phyloP scores from a whole-genome alignment of 2,888 invertebrate species.

The Mesorhabditis belari region DNA sequence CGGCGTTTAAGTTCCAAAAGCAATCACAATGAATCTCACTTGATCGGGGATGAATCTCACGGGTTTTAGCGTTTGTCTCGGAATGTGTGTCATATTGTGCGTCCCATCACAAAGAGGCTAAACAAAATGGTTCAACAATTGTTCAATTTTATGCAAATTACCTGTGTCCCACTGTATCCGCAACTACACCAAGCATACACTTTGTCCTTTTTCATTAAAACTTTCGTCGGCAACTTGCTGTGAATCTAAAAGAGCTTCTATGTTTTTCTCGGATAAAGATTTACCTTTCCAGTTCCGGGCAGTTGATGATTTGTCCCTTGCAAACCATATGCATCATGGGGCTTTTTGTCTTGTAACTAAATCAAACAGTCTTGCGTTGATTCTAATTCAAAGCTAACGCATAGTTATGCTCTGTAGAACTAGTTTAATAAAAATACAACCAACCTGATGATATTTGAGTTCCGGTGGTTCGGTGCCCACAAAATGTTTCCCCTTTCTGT shows the following conservation, averaged over 20 bases:
- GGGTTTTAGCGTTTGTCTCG: constrained; percentile 65
- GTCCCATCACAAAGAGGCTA: constrained; percentile 90
- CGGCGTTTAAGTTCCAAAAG: too few species aligned
- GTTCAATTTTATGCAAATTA: constrained; percentile 28
- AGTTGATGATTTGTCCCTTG: constrained; percentile 50
- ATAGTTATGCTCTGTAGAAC: too few species aligned
- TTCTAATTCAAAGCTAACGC: too few species aligned
- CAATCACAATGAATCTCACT: too few species aligned
- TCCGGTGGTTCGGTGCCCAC: constrained; percentile 50
- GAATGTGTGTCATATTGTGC: constrained; percentile 61
- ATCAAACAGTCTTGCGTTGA: constrained; percentile 9
- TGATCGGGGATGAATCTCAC: constrained; percentile 72
- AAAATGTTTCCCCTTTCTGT: constrained; percentile 45
- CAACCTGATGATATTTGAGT: constrained; percentile 47
- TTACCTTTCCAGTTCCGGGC: constrained; percentile 42
- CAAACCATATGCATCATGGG: constrained; percentile 44
- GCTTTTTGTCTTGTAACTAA: constrained; percentile 49
- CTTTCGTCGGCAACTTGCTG: constrained; percentile 29
- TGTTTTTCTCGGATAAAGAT: not conserved
- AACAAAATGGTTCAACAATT: constrained; percentile 28
- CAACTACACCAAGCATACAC: constrained; percentile 86
- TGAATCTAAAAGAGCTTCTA: constrained; percentile 8
- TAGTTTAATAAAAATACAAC: not conserved
- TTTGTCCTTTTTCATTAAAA: constrained; percentile 63
- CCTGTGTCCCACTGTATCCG: constrained; percentile 77